Conservation (phyloP, 1,140 invertebrate species). For the Meloidogyne floridensis region DNA sequence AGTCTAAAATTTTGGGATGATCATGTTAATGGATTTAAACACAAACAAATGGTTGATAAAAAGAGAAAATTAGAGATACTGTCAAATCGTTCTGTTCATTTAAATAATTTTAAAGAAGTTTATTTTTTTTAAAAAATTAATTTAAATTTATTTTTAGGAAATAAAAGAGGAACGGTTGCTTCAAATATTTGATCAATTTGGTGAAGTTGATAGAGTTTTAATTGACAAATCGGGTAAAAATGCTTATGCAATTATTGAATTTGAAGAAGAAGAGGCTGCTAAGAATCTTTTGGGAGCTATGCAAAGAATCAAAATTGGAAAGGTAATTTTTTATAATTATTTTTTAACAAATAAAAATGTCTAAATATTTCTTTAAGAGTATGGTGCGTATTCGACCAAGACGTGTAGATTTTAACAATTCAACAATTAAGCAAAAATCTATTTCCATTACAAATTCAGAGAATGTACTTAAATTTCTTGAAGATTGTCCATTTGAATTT, state of each 20-base stretch:
- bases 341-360: too few relatives aligned
- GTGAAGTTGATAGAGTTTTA: conserved; percentile 38
- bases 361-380: conserved; percentile 16
- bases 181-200: conserved; percentile 31
- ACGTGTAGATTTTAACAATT: conserved; percentile 14
- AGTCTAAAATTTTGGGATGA: conserved; percentile 20
- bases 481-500: neutral
- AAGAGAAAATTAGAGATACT: neutral
- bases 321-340: conserved; percentile 11
- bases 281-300: conserved; percentile 19
- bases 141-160: neutral
- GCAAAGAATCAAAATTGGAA: conserved; percentile 31
- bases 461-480: conserved; percentile 19
- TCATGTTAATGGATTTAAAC: conserved; percentile 34
- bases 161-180: conserved; percentile 8
- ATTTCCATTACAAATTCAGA: neutral
- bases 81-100: conserved; percentile 42
- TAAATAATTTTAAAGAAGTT: conserved; percentile 32
- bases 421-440: neutral
- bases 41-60: conserved; percentile 21
- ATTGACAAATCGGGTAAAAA: conserved; percentile 30
- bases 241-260: conserved; percentile 45
- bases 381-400: conserved; percentile 27
- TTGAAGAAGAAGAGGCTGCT: conserved; percentile 26
- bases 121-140: neutral